Evolutionary conservation across 30 jellyfish, hydroid and myxozoan species (phyloP), one percentile per base, ranked within the genome.

Genomic region (Pseudorhiza aurosa): DNA sequence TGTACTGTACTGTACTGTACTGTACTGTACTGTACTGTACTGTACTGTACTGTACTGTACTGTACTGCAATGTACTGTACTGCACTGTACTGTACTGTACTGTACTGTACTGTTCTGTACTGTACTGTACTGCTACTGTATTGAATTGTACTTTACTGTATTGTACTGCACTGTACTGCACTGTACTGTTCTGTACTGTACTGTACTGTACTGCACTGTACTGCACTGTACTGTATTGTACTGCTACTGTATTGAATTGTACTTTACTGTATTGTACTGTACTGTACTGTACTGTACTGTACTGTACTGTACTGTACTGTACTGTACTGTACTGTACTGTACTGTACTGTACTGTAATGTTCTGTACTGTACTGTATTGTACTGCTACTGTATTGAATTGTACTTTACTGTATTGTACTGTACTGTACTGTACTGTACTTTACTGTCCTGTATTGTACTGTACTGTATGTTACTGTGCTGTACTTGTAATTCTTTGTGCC

Each of bases 161-260:
- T 24, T 55, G 69, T 55, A 55, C 69, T 55, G 69, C 19, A 55
- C 69, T 55, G 69, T 55, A 55, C 69, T 55, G 69, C 19, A 55
- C 69, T 55, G 69, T 55, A 55, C 69, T 55, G 69, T n/a, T n/a
- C n/a, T n/a, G n/a, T 55, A 55, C 32, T 55, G 69, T 55, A 55
- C 69, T 55, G 32, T 55, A 55, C 69, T 55, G 69, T 55, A 55
- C 69, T 55, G 69, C 19, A 55, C 69, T 55, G 69, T 55, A 42
- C 55, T 42, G 55, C 55, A n/a, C n/a, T n/a, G n/a, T n/a, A n/a
- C n/a, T n/a, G n/a, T n/a, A n/a, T n/a, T n/a, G n/a, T n/a, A n/a
- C n/a, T n/a, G n/a, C 55, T 8, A 9, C 15, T 42, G 9, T 8
- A 15, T 15, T 42, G 55, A 9, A 42, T 15, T 42, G n/a, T n/a